These are phyloP conservation scores for Holothuria scabra DNA, from an alignment of 53 echinoderm and acorn worm genomes.

Conservation along the genomic window DNA sequence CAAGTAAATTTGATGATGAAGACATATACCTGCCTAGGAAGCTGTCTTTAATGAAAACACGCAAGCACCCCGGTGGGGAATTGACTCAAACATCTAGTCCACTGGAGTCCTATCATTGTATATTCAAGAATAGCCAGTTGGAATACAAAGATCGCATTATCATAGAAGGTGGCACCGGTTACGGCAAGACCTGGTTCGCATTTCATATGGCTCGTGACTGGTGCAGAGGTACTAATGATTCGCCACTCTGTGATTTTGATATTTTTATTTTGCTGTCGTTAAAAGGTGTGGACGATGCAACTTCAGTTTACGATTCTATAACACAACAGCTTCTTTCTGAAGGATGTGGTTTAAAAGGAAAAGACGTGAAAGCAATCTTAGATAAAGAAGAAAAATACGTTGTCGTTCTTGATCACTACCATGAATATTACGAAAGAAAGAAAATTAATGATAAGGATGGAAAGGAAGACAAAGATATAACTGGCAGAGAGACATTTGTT, in stretches of 20 bases:
- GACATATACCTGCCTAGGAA: neutral
- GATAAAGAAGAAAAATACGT: constrained; percentile 8
- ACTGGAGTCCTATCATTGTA: neutral
- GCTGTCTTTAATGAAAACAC: neutral
- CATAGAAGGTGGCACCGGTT: constrained; percentile 26
- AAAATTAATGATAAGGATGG: neutral
- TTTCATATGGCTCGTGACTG: constrained; percentile 25
- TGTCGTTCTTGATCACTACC: constrained; percentile 26
- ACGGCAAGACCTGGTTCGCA: constrained; percentile 16
- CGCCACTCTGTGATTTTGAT: constrained; percentile 11
- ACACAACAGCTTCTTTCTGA: constrained; percentile 6
- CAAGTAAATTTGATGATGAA: neutral
- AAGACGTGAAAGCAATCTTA: constrained; percentile 6
- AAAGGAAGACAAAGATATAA: neutral
- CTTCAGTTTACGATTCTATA: constrained; percentile 8
- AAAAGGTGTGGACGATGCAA: constrained; percentile 16
- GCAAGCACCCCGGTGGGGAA: constrained; percentile 21
- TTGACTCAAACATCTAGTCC: neutral
- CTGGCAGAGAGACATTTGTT: neutral
- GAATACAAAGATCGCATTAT: neutral
- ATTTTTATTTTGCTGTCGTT: constrained; percentile 19
- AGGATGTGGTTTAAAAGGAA: neutral
- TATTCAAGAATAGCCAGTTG: neutral
- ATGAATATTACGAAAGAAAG: constrained; percentile 21
- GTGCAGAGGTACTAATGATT: neutral